Evolutionary conservation across 2,797 vertebrate genomes (phyloP).

Genomic region (Cottoperca gobio): DNA sequence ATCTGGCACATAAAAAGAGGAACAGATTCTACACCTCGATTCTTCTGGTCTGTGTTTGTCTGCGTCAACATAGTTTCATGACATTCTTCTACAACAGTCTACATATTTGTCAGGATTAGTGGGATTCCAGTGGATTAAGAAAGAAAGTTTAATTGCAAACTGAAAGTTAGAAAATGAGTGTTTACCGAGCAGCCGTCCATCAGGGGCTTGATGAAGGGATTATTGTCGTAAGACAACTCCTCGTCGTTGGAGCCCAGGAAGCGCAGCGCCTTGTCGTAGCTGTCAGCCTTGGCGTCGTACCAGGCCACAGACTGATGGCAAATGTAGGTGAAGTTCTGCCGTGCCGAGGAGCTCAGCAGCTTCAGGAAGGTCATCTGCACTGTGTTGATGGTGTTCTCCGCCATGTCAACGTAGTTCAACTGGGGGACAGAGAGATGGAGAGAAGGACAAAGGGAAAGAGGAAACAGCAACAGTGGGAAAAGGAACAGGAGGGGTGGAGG

Average conservation of each 20-base stretch:
- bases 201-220: conserved; percentile 92
- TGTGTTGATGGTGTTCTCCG: conserved; percentile 90
- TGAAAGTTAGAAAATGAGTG: conserved; percentile 35
- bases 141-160: conserved; percentile 42
- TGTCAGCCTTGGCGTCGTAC: conserved; percentile 90
- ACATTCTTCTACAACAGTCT: neutral
- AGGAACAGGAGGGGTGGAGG: neutral
- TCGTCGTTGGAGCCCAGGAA: conserved; percentile 99
- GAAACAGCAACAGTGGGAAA: too few species aligned
- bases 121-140: conserved; percentile 36
- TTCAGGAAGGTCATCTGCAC: conserved; percentile 99
- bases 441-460: neutral
- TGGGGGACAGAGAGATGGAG: conserved; percentile 55
- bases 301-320: conserved; percentile 97
- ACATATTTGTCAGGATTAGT: conserved; percentile 48
- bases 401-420: conserved; percentile 93
- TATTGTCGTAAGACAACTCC: conserved; percentile 98
- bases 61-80: conserved; percentile 3
- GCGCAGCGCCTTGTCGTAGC: conserved; percentile 93
- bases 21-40: neutral
- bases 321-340: conserved; percentile 97
- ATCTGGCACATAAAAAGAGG: neutral
- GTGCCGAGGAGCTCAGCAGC: conserved; percentile 94
- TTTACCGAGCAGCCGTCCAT: conserved; percentile 95
- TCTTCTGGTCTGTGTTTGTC: neutral